Percentiles rank a stretch among this genome's conserved stretches.
Evolutionary conservation across 92 coral and sea anemone genomes (phyloP).

Genomic region (Metridium senile): DNA sequence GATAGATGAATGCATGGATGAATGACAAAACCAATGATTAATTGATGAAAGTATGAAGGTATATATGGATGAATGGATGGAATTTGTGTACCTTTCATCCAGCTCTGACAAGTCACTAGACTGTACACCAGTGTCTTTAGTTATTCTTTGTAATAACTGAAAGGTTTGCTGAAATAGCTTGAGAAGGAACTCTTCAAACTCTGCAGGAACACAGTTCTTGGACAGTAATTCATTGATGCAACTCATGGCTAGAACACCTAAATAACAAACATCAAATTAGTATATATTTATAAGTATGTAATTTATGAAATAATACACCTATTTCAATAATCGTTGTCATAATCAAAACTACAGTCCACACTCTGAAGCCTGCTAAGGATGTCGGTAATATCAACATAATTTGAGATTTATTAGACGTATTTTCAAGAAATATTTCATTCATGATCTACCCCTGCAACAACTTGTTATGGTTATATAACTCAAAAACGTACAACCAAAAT

Average conservation of each 20-base stretch:
- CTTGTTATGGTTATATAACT: too few species aligned
- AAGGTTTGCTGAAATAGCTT: conserved; percentile 97
- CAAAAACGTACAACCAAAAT: too few species aligned
- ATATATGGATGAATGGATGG: not conserved
- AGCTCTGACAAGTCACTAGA: conserved; percentile 83
- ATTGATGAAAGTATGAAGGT: not conserved
- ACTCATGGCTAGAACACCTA: conserved; percentile 95
- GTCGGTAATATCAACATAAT: too few species aligned
- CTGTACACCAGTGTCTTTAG: conserved; percentile 82
- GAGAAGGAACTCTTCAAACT: conserved; percentile 94
- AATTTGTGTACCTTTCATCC: conserved; percentile 54
- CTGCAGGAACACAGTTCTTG: conserved; percentile 97
- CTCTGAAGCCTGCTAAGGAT: too few species aligned
- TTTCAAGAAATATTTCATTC: too few species aligned
- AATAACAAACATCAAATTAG: conserved; percentile 13
- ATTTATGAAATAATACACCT: too few species aligned
- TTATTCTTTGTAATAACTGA: conserved; percentile 89
- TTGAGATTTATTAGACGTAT: too few species aligned
- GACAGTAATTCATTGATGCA: conserved; percentile 93
- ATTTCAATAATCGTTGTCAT: too few species aligned
- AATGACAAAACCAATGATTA: not conserved
- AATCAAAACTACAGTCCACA: too few species aligned
- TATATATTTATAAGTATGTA: too few species aligned
- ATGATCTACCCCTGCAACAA: too few species aligned
- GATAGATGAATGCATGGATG: not conserved